phyloP scores from a whole-genome alignment of 2,113 vertebrate species.

The Lepus europaeus region DNA sequence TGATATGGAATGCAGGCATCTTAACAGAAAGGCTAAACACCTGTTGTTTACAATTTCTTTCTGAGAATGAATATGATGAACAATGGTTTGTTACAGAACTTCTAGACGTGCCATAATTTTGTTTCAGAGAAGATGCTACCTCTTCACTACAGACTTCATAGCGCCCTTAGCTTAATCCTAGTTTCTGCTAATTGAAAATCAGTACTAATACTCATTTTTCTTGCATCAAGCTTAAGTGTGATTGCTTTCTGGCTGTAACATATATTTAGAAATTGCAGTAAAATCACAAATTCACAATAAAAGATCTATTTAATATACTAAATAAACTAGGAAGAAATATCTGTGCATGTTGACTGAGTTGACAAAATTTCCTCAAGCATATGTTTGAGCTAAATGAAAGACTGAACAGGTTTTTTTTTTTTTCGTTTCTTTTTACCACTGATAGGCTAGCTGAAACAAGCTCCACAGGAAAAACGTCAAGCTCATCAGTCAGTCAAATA shows the following conservation, averaged over 20 bases:
- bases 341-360: background rate
- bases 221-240: background rate
- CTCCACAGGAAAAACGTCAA: constrained; percentile 59
- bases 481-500: constrained; percentile 19
- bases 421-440: background rate
- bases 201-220: constrained; percentile 25
- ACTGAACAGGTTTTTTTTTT: background rate
- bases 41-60: background rate
- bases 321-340: constrained; percentile 44
- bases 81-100: constrained; percentile 61
- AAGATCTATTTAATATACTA: background rate
- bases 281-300: constrained; percentile 20
- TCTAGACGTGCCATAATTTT: constrained; percentile 53
- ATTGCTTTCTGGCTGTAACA: constrained; percentile 30
- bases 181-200: constrained; percentile 39
- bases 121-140: background rate
- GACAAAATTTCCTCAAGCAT: constrained; percentile 33
- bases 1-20: too few species aligned
- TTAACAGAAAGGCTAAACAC: too few species aligned
- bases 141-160: constrained; percentile 11
- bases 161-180: background rate
- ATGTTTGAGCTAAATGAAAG: constrained; percentile 47
- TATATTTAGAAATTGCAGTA: constrained; percentile 4
- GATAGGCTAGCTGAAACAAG: constrained; percentile 18
- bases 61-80: constrained; percentile 54